Evolutionary conservation across 2,888 invertebrate species (phyloP).

Genomic region (Halictus ligatus): DNA sequence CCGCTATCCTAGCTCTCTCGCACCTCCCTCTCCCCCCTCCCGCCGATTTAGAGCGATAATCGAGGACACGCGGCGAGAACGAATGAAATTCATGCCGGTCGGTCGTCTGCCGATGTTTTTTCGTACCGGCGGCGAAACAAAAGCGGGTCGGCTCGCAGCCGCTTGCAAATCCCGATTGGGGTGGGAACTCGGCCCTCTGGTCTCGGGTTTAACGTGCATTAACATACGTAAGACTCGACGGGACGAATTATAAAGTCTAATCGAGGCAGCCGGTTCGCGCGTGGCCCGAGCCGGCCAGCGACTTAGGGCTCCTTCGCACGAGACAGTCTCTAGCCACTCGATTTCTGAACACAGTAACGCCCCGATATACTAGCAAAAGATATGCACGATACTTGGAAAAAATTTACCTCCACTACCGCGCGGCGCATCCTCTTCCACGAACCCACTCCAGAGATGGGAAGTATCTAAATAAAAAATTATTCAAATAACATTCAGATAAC

Average conservation of each 20-base stretch:
- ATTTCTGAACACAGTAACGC: not conserved
- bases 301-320: slow-evolving; percentile 12
- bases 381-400: too few species aligned
- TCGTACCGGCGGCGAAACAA: not conserved
- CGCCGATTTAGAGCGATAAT: slow-evolving; percentile 57
- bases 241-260: slow-evolving; percentile 78
- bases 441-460: not conserved
- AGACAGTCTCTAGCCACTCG: not conserved
- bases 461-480: too few species aligned
- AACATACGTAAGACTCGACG: slow-evolving; percentile 75
- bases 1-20: slow-evolving; percentile 8
- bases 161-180: not conserved
- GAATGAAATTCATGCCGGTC: slow-evolving; percentile 13
- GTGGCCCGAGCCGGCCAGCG: slow-evolving; percentile 58
- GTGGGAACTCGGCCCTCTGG: not conserved
- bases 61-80: slow-evolving; percentile 22
- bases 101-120: slow-evolving; percentile 12
- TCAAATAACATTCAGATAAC: too few species aligned
- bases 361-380: not conserved
- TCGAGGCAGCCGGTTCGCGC: slow-evolving; percentile 65
- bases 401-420: too few species aligned
- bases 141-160: slow-evolving; percentile 2
- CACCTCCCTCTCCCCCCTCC: not conserved
- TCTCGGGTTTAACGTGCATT: slow-evolving; percentile 73
- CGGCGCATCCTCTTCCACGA: not conserved